Base-by-base conservation (phyloP, 1,140 invertebrate genomes). In the Adoxophyes honmai region DNA sequence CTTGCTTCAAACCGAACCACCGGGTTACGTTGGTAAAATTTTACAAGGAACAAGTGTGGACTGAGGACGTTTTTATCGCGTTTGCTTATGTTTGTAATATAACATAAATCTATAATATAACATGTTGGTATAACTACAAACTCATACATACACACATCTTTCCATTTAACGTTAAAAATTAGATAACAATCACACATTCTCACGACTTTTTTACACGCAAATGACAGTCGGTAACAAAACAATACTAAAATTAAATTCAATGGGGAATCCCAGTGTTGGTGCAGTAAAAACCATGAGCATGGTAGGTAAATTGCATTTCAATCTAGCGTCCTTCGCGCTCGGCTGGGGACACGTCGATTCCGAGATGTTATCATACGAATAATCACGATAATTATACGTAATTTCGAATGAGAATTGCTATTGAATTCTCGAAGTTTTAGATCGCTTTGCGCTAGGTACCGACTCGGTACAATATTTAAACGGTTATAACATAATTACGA, bases 291-390 rank as follows among this genome's bases (percentile, higher is more conserved):
- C 9, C 33, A 9, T 34, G 4, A 11, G 1, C 8, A 9, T 36
- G 8, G 8, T 11, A 36, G 34, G 34, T 36, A 36, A 28, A 28
- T 28, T 28, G 21, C 21, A 11, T 11, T 48, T 16, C 18, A 48
- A 11, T 21, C 1, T 16, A 21, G 21, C 28, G 42, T 21, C 42
- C 42, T 48, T 48, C 21, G 42, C 28, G 42, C 18, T 21, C 21
- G 42, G 42, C n/a, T 48, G 9, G 21, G 21, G 21, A 6, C 21
- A 48, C 16, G 18, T 48, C 21, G 16, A 33, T 48, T 21, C 42
- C 21, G 16, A n/a, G 42, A 48, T 48, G 18, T 48, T 48, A 48
- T 48, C 42, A 21, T 48, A 48, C 6, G 21, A 21, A 11, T 28
- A 28, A 7, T 7, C 11, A 48, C 21, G 16, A 48, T 48, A 7